Evolutionary conservation across 2,113 vertebrate genomes (phyloP), one percentile per base, ranked within the genome.

Genomic region (Emydocephalus ijimae): DNA sequence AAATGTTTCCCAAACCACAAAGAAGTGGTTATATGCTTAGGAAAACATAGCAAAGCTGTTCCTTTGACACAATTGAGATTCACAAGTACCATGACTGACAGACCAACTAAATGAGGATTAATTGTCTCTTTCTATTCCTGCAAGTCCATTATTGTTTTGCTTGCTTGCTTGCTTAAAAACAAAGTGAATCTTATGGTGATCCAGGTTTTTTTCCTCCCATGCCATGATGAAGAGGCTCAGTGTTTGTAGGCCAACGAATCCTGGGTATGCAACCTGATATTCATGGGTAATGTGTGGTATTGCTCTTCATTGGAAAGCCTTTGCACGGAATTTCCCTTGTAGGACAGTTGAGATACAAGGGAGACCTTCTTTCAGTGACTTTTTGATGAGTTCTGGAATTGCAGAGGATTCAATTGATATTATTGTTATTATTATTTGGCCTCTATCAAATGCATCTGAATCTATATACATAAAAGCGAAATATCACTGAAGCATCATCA

Each of bases 1-100:
- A 85, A 39, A 5, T n/a, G 8, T 91, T 89, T 91, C 92, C 61
- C 88, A 93, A 93, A 88, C 61, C 90, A 59, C n/a, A 52, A 92
- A 88, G 54, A 91, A 91, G 43, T 85, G 90, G 81, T 64, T 64
- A 88, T 43, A 57, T 89, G 26, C 52, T 39, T 50, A 81, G 52
- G 23, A 69, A 93, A 91, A 64, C 52, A 18, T 50, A 88, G 87
- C 48, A 85, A 88, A 91, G 61, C 48, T 45, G 34, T 50, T 81
- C 57, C 52, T 91, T 88, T 59, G n/a, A 88, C 81, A 20, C 87
- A 57, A 15, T 88, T 90, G 8, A 74, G 34, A 59, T 43, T 57
- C 54, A 64, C 50, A 39, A 55, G 43, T 20, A 61, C 52, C 24
- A 20, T 85, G 52, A 57, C 18, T 74, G 61, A 48, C 23, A 55